Conservation (phyloP, 2,113 vertebrate genomes). For the Salminus brasiliensis region DNA sequence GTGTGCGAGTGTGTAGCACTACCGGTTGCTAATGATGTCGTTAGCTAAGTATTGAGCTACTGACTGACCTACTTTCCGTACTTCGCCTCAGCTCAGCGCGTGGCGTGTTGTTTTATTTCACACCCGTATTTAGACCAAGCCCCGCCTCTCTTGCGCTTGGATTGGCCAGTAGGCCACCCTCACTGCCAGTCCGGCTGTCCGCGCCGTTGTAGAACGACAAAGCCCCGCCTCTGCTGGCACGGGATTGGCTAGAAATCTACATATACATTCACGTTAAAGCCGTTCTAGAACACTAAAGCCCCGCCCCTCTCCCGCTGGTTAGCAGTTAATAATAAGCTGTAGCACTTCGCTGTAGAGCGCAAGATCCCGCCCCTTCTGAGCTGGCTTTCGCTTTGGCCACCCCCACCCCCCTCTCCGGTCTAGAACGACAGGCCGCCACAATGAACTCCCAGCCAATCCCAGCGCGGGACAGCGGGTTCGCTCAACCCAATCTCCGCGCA, state of each 20-base stretch:
- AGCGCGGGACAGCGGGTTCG: neutral
- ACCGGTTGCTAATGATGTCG: conserved; percentile 65
- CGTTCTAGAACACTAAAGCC: too few species aligned
- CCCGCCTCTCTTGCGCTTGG: neutral
- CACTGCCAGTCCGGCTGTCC: too few species aligned
- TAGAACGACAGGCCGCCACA: neutral
- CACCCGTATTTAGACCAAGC: neutral
- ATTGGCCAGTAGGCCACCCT: too few species aligned
- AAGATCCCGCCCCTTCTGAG: neutral
- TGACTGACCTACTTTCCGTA: conserved; percentile 82
- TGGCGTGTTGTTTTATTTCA: neutral
- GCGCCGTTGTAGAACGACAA: too few species aligned
- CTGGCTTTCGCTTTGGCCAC: too few species aligned
- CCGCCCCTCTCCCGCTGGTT: too few species aligned
- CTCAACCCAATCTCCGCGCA: neutral
- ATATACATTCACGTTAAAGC: too few species aligned
- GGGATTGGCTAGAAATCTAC: neutral
- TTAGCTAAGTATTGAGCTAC: conserved; percentile 71
- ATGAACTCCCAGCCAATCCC: neutral
- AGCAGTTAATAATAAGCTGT: too few species aligned
- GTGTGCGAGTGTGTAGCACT: conserved; percentile 46
- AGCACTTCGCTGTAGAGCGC: neutral
- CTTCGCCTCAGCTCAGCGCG: conserved; percentile 69
- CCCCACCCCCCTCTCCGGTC: too few species aligned
- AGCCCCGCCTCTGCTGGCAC: too few species aligned